These are phyloP conservation scores for Aporophyla nigra DNA, from an alignment of 2,888 invertebrate genomes.

Conservation along the genomic window DNA sequence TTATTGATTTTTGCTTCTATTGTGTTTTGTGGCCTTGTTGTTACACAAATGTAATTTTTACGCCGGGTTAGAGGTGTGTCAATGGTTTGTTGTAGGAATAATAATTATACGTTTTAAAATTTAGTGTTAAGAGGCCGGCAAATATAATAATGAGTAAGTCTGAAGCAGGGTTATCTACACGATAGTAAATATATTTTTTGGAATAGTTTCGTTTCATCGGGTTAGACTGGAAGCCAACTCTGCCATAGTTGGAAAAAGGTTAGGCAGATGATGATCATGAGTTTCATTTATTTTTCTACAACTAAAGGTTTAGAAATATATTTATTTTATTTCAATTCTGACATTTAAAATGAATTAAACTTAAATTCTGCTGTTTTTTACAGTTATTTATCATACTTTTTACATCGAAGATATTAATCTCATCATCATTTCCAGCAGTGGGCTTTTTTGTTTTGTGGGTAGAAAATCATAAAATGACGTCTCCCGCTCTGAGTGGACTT, in stretches of 20 bases:
- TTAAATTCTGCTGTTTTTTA: conserved; percentile 5
- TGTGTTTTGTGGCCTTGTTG: conserved; percentile 42
- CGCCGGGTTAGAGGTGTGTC: conserved; percentile 12
- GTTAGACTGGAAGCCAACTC: no score
- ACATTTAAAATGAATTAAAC: conserved; percentile 7
- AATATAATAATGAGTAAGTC: not conserved
- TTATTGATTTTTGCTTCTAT: conserved; percentile 64
- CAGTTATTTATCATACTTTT: conserved; percentile 9
- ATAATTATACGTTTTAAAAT: not conserved
- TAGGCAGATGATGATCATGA: no score
- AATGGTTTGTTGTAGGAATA: not conserved
- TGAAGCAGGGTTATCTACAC: not conserved
- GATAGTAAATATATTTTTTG: no score
- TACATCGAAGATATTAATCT: not conserved
- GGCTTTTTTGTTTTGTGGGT: no score
- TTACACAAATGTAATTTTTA: conserved; percentile 18
- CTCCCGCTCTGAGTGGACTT: no score
- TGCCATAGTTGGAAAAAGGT: no score
- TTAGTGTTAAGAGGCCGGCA: not conserved
- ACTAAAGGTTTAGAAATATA: not conserved
- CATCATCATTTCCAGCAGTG: not conserved
- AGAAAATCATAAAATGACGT: no score
- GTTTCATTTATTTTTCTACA: not conserved
- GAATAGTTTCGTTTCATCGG: not conserved
- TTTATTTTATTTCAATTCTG: not conserved